Evolutionary conservation across 1,140 invertebrate genomes (phyloP).

Genomic region (Chironomus striatipennis): DNA sequence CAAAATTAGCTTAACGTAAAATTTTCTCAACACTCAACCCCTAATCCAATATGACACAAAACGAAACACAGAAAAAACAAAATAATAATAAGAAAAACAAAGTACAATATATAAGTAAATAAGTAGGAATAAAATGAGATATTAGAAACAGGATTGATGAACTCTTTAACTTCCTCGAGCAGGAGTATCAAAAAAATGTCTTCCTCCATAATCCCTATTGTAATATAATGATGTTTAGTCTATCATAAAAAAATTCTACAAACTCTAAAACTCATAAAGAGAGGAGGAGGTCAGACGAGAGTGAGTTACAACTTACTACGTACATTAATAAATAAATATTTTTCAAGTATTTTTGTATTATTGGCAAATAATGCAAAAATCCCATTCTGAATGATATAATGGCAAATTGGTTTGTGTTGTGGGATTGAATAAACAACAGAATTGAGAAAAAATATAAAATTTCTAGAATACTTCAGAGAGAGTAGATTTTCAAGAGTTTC

Average conservation of each 20-base stretch:
- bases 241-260: background rate
- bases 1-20: no score
- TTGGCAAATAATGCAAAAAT: background rate
- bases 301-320: background rate
- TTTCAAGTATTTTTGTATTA: background rate
- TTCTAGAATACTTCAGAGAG: background rate
- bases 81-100: no score
- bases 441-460: background rate
- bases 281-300: no score
- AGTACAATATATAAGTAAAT: no score
- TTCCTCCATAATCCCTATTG: slow-evolving; percentile 21
- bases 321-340: background rate
- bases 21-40: no score
- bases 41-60: no score
- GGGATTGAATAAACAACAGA: background rate
- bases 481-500: no score
- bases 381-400: background rate
- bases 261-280: no score
- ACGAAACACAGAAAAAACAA: no score
- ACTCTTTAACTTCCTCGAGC: background rate
- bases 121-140: no score
- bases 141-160: slow-evolving; percentile 1
- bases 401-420: background rate
- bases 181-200: background rate
- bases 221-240: slow-evolving; percentile 22